Evolutionary conservation across 2,797 vertebrate species (phyloP), one percentile per base, ranked within the genome.

Genomic region (Lepus oiostolus): DNA sequence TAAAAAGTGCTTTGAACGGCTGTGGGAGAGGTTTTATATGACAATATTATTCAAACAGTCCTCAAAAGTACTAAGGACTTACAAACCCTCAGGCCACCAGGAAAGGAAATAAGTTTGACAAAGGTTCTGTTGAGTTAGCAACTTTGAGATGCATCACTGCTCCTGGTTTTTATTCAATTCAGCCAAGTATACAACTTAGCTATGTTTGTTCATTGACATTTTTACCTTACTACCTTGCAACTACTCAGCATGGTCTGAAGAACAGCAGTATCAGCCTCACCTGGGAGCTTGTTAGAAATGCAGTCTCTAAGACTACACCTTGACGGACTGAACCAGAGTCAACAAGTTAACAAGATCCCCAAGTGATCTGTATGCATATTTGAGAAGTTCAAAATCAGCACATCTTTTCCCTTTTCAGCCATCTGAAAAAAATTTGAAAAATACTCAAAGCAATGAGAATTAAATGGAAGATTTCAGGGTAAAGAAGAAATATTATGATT

Each of bases 1-100:
- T 90, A 71, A 86, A 93, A 94, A 94, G 47, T 32, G 87, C 62
- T 95, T 84, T 82, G 74, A 88, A 84, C n/a, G 17, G 47, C 67
- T 88, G 63, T 77, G 68, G 81, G 83, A 85, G 80, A 80, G 50
- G 21, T 88, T 92, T 94, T 75, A 94, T 76, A 60, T 74, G 94
- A 93, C 42, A 95, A 77, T 67, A 94, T 92, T 91, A 94, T 92
- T 95, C 86, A 92, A 96, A 42, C 74, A 77, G 63, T 94, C 91
- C 47, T 88, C 95, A 65, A 52, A 76, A 85, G 81, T 75, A 89
- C 21, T 76, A 54, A 90, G 60, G 38, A 10, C 77, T 87, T 82
- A 95, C 28, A 95, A 96, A 91, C n/a, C 68, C 90, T 93, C 21
- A 11, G 74, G 70, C 70, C 65, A 79, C 38, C 21, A 50, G 81